A percentile compares a stretch with the other conserved stretches of the same genome.
Evolutionary conservation across 2,113 vertebrate genomes (phyloP).

Genomic region (Lagenorhynchus albirostris): DNA sequence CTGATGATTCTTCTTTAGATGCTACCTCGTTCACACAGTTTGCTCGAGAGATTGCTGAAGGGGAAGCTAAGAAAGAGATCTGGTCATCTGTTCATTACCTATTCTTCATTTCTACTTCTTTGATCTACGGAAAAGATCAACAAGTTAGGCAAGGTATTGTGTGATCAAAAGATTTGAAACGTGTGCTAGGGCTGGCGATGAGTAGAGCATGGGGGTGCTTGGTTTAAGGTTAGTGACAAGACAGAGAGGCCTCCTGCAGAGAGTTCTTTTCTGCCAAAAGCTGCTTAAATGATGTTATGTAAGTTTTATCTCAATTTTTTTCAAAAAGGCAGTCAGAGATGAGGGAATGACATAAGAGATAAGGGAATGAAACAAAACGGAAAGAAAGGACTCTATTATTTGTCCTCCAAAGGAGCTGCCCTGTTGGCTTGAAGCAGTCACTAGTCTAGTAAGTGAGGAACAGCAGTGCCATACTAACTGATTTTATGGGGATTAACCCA

Average conservation of each 20-base stretch:
- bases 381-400: background rate
- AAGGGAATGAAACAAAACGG: background rate
- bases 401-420: background rate
- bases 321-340: background rate
- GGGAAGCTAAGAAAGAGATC: background rate
- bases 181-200: background rate
- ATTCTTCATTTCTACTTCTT: background rate
- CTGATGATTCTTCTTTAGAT: background rate
- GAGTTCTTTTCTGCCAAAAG: background rate
- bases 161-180: background rate
- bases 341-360: background rate
- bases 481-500: background rate
- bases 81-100: background rate
- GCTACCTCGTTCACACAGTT: background rate
- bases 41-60: background rate
- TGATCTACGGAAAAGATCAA: background rate
- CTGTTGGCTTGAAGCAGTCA: background rate
- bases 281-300: background rate
- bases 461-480: accelerated
- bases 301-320: background rate
- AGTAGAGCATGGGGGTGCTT: background rate
- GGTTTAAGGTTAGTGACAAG: background rate
- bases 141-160: background rate
- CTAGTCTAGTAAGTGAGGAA: background rate
- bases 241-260: background rate